These are phyloP conservation scores for Otolemur garnettii DNA, from an alignment of 2,113 vertebrate genomes.

Conservation along the genomic window DNA sequence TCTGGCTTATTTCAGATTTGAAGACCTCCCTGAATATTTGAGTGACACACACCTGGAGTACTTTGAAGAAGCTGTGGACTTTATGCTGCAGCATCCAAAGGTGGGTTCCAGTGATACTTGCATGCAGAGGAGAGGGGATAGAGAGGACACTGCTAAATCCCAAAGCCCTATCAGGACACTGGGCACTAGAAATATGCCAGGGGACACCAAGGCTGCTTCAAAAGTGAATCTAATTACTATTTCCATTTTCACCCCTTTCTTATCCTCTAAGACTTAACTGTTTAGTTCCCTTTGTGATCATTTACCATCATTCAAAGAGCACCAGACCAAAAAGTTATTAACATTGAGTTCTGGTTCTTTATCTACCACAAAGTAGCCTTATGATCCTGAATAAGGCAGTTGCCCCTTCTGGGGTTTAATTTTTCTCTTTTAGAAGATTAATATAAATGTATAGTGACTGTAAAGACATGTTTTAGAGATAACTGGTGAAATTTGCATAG, in stretches of 20 bases:
- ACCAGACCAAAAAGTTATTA: neutral
- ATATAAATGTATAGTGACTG: neutral
- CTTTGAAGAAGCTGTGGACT: slow-evolving; percentile 93
- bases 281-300: slow-evolving; percentile 15
- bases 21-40: slow-evolving; percentile 89
- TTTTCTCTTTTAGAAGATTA: slow-evolving; percentile 47
- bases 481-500: neutral
- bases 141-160: neutral
- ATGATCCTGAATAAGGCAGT: slow-evolving; percentile 28
- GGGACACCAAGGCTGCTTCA: slow-evolving; percentile 4
- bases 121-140: neutral
- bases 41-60: slow-evolving; percentile 90
- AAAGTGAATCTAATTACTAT: slow-evolving; percentile 15
- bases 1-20: slow-evolving; percentile 90
- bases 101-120: slow-evolving; percentile 66
- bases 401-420: neutral
- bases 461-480: slow-evolving; percentile 21
- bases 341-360: slow-evolving; percentile 38
- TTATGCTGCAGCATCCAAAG: slow-evolving; percentile 88
- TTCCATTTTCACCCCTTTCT: neutral
- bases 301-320: slow-evolving; percentile 22
- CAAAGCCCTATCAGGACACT: neutral
- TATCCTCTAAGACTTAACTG: neutral
- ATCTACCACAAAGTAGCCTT: neutral
- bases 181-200: neutral